A percentile compares a stretch with the other conserved stretches of the same genome.
Evolutionary conservation across 1,140 invertebrate genomes (phyloP).

Genomic region (Anagrus nilaparvatae): DNA sequence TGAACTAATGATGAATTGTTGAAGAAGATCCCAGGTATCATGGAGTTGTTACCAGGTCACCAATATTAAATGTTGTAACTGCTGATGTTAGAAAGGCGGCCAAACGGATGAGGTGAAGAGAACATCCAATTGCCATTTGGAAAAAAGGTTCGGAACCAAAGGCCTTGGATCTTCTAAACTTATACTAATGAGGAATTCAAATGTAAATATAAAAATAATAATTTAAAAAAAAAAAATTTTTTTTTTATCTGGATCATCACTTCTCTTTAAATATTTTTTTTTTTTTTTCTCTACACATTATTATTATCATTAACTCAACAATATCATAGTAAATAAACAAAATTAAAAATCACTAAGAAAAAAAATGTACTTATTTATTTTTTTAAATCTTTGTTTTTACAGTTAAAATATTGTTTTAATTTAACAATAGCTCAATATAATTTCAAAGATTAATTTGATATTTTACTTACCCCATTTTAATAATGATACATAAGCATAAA

Average conservation of each 20-base stretch:
- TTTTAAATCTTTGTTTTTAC: slow-evolving; percentile 6
- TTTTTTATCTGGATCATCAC: slow-evolving; percentile 30
- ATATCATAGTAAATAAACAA: no score
- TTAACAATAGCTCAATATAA: slow-evolving; percentile 10
- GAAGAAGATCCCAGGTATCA: neutral
- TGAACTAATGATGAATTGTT: slow-evolving; percentile 5
- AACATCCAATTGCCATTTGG: slow-evolving; percentile 42
- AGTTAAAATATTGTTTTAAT: no score
- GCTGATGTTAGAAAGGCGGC: slow-evolving; percentile 37
- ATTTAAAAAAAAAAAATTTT: slow-evolving; percentile 21
- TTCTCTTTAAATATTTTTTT: no score
- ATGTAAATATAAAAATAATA: slow-evolving; percentile 38
- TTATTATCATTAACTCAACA: no score
- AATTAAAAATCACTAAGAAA: no score
- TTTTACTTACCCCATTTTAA: neutral
- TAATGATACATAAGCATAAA: neutral
- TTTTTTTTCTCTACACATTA: no score
- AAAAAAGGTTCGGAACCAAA: slow-evolving; percentile 42
- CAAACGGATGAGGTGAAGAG: slow-evolving; percentile 38
- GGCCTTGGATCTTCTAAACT: slow-evolving; percentile 43
- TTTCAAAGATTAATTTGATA: slow-evolving; percentile 12
- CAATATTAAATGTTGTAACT: no score
- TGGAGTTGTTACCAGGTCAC: slow-evolving; percentile 10
- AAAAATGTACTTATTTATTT: no score
- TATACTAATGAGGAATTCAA: slow-evolving; percentile 46